phyloP scores from a whole-genome alignment of 2,113 vertebrate genomes.

The Urocynchramus pylzowi region DNA sequence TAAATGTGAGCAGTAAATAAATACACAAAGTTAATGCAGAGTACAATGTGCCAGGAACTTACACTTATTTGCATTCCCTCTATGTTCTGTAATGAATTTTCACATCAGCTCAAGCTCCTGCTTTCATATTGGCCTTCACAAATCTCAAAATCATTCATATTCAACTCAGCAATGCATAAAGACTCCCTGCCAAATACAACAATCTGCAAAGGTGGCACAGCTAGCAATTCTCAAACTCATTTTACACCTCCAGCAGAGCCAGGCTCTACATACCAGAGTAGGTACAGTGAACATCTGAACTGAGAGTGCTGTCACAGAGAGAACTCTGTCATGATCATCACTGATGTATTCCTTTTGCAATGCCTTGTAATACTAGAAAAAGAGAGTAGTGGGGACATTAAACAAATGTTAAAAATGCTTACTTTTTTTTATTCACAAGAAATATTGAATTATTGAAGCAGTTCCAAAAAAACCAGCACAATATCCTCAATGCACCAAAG shows the following conservation, averaged over 20 bases:
- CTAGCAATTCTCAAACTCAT: neutral
- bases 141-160: neutral
- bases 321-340: conserved; percentile 92
- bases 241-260: neutral
- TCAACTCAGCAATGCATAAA: neutral
- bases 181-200: neutral
- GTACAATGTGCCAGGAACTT: neutral
- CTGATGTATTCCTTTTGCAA: conserved; percentile 92
- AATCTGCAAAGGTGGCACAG: neutral
- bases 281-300: conserved; percentile 98
- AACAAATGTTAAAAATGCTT: neutral
- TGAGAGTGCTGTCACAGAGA: conserved; percentile 91
- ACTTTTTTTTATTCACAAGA: neutral
- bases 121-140: neutral
- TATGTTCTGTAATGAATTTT: neutral
- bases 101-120: neutral
- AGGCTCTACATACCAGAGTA: conserved; percentile 82
- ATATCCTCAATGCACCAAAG: neutral
- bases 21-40: neutral
- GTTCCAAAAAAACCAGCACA: neutral
- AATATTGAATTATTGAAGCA: too few species aligned
- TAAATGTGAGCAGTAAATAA: neutral
- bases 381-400: neutral
- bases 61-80: neutral
- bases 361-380: conserved; percentile 86